These are phyloP conservation scores for Diarsia mendica DNA, from an alignment of 2,888 invertebrate species.

Conservation along the genomic window DNA sequence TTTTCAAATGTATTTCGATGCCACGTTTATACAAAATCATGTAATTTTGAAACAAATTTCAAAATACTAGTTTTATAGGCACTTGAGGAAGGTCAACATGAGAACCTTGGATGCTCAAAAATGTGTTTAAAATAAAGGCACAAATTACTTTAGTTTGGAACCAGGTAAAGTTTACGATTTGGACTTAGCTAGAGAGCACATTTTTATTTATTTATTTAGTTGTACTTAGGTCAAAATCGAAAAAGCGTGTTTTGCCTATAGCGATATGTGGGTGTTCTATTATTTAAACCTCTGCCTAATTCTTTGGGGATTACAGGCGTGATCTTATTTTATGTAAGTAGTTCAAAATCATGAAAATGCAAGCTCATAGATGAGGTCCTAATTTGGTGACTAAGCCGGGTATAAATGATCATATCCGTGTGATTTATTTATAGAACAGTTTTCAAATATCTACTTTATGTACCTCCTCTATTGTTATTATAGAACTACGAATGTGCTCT, in stretches of 20 bases:
- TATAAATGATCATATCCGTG: background rate
- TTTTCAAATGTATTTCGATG: constrained; percentile 25
- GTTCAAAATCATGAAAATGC: background rate
- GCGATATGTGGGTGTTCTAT: no score
- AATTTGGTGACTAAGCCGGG: background rate
- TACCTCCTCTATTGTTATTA: background rate
- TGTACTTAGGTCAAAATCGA: no score
- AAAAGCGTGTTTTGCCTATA: no score
- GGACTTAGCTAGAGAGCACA: background rate
- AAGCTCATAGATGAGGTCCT: background rate
- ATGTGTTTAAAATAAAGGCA: background rate
- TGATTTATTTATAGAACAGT: background rate
- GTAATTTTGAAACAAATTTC: background rate
- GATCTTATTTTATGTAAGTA: no score
- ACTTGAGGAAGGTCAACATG: background rate
- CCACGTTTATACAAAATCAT: constrained; percentile 8
- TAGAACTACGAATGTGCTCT: no score
- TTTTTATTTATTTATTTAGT: background rate
- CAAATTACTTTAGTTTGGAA: background rate
- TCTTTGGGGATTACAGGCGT: no score
- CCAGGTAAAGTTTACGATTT: background rate
- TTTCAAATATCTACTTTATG: background rate
- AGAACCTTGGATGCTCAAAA: background rate
- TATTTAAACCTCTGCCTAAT: no score
- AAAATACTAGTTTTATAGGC: constrained; percentile 8